Evolutionary conservation across 2,797 vertebrate species (phyloP).

Genomic region (Chelonia mydas): DNA sequence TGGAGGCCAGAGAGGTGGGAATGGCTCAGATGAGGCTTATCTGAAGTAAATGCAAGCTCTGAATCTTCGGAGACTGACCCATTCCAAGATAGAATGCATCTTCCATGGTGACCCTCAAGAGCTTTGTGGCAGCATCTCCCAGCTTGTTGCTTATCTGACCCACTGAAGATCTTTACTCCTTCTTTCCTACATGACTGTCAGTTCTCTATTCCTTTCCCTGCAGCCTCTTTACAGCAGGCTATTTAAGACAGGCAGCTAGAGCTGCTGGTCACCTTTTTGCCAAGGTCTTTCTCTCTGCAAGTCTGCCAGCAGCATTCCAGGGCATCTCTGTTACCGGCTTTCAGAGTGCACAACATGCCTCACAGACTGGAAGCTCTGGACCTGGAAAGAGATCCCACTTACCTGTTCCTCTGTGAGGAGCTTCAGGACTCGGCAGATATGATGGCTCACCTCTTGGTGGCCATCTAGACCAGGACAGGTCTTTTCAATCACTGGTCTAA

Average conservation of each 20-base stretch:
- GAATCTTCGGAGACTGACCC: neutral
- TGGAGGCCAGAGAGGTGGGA: neutral
- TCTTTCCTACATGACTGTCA: neutral
- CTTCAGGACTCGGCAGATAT: neutral
- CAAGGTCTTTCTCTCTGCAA: neutral
- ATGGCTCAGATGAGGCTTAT: neutral
- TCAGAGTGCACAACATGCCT: neutral
- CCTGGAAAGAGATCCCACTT: neutral
- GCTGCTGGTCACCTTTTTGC: neutral
- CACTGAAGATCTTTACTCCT: neutral
- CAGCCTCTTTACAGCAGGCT: neutral
- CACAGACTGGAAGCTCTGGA: neutral
- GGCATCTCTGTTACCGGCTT: neutral
- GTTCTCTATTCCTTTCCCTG: neutral
- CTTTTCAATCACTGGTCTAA: neutral
- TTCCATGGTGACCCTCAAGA: neutral
- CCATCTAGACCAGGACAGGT: neutral
- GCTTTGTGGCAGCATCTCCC: rapidly evolving
- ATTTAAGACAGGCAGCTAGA: rapidly evolving
- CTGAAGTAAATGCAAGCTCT: neutral
- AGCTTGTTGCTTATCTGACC: neutral
- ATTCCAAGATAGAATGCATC: neutral
- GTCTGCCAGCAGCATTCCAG: rapidly evolving
- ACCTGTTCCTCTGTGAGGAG: neutral
- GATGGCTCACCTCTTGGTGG: neutral